Evolutionary conservation across 2,888 invertebrate genomes (phyloP).

Genomic region (Hanleya hanleyi): DNA sequence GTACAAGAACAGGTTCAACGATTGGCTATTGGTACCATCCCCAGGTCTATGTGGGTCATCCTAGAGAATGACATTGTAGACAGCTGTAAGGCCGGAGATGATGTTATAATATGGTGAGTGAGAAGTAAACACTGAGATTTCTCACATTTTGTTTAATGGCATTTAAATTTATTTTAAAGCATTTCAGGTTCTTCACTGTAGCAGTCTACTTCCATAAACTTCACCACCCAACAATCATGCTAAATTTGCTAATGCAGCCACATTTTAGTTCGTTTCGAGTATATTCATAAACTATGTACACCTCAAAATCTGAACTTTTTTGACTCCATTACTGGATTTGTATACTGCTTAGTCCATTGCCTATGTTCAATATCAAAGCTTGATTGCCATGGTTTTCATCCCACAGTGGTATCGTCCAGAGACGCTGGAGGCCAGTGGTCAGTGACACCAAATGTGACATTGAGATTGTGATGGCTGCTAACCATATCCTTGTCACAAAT

Average conservation of each 20-base stretch:
- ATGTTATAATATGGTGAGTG: slow-evolving; percentile 85
- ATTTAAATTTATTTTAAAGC: not conserved
- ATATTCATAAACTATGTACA: no score
- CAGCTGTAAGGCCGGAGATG: slow-evolving; percentile 90
- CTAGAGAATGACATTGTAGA: slow-evolving; percentile 91
- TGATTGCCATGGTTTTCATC: no score
- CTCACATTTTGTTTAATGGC: not conserved
- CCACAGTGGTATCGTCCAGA: slow-evolving; percentile 86
- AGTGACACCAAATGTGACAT: slow-evolving; percentile 80
- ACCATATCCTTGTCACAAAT: slow-evolving; percentile 78
- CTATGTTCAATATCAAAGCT: no score
- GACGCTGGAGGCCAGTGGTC: slow-evolving; percentile 81
- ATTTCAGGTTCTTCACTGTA: no score
- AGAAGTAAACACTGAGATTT: not conserved
- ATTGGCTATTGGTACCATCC: slow-evolving; percentile 82
- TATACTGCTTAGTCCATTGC: no score
- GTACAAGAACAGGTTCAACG: slow-evolving; percentile 87
- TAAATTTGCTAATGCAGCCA: not conserved
- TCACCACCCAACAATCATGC: no score
- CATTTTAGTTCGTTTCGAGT: no score
- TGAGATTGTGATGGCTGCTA: slow-evolving; percentile 82
- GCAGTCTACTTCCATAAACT: no score
- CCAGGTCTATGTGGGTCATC: slow-evolving; percentile 84
- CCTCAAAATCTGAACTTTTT: no score
- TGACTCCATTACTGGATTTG: no score